Base-by-base conservation (phyloP, 2,113 vertebrate genomes). In the Elephas maximus region DNA sequence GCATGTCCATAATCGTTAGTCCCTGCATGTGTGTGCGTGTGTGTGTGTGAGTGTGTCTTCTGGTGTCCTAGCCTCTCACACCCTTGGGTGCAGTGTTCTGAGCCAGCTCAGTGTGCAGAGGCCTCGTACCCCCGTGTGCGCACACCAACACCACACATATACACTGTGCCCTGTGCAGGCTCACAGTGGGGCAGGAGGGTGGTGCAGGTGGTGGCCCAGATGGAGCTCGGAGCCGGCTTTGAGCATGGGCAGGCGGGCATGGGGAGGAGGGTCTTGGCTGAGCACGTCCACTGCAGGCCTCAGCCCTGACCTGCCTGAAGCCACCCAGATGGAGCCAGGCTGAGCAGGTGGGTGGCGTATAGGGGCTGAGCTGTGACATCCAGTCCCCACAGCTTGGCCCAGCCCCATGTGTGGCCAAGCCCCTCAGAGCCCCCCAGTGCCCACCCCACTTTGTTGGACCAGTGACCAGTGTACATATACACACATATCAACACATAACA, bases 171-270 rank as follows among this genome's bases (percentile, higher is more conserved):
- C 65, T 69, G 28, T 15, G n/a, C 71, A 41, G 69, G 71, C 71
- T 74, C 37, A 9, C n/a, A 8, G 6, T 8, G n/a, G 18, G 71
- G 71, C 18, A 37, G 7, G 71, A n/a, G 93, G 88, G 53, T 44
- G 9, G 95, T 96, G 94, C 98, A 98, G 97, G 98, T 98, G 97
- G 98, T 17, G 0, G 95, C 94, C 96, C 98, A 98, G 97, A 97
- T 98, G 97, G 98, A 96, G 92, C 0, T 28, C 0, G 30, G 91
- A 67, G 90, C 2, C 17, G 0, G 87, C 79, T 86, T 69, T 0
- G n/a, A 92, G 92, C 4, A 21, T 17, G 53, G 20, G 74, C 4
- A 23, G 45, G 90, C 1, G 20, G 95, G 77, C n/a, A 17, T 26
- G 91, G 77, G 93, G 87, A 83, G 96, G 93, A 83, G 94, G 96